Percentiles rank a stretch among this genome's conserved stretches.
phyloP scores from a whole-genome alignment of 2,888 invertebrate genomes.

The Allygus modestus region DNA sequence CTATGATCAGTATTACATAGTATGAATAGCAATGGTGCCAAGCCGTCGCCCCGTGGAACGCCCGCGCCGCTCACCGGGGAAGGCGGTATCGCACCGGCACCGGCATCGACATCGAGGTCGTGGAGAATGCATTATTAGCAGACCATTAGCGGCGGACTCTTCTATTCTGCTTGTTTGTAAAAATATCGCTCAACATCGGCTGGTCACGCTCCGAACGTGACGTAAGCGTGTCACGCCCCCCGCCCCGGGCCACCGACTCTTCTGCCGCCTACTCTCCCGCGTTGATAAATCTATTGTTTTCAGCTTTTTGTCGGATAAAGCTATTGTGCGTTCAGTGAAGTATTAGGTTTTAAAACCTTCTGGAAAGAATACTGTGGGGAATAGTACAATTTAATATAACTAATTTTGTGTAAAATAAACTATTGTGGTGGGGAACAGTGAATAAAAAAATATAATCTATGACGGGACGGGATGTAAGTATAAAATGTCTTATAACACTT shows the following conservation, averaged over 20 bases:
- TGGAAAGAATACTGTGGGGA: too few relatives aligned
- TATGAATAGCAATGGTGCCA: not conserved
- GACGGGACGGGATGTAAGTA: too few relatives aligned
- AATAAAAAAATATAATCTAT: too few relatives aligned
- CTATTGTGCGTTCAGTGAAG: not conserved
- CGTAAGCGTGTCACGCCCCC: constrained; percentile 20
- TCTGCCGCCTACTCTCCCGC: constrained; percentile 3
- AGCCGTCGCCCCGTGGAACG: not conserved
- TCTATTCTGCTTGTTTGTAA: constrained; percentile 35
- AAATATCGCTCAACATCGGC: constrained; percentile 44
- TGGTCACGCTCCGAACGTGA: constrained; percentile 23
- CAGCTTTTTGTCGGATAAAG: not conserved
- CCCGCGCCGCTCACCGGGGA: not conserved
- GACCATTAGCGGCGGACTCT: constrained; percentile 44
- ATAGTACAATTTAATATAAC: too few relatives aligned
- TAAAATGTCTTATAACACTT: too few relatives aligned
- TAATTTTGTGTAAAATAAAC: too few relatives aligned
- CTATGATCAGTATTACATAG: too few relatives aligned
- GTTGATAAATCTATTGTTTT: not conserved
- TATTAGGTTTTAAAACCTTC: too few relatives aligned
- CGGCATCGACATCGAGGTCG: constrained; percentile 15
- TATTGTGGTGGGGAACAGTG: too few relatives aligned
- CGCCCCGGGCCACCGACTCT: constrained; percentile 23
- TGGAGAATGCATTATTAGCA: constrained; percentile 49
- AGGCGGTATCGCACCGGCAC: constrained; percentile 27